A percentile compares a stretch with the other conserved stretches of the same genome.
phyloP scores from a whole-genome alignment of 2,113 vertebrate species.

The Trochalopteron elliotii region DNA sequence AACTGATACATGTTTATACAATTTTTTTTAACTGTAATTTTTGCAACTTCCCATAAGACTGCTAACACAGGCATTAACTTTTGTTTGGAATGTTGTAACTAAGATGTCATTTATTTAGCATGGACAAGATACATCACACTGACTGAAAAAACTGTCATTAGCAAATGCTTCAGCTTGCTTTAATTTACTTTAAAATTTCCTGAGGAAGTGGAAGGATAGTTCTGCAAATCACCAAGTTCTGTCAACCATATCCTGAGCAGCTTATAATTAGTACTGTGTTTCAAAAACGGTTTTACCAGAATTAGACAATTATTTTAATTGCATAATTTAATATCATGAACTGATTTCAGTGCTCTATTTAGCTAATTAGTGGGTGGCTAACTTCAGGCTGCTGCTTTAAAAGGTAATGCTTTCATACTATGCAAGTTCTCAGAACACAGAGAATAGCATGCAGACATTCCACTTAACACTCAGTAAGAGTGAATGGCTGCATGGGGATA shows the following conservation, averaged over 20 bases:
- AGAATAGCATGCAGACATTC: neutral
- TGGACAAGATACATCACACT: neutral
- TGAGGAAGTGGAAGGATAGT: neutral
- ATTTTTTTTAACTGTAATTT: neutral
- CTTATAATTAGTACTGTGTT: neutral
- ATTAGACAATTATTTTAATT: neutral
- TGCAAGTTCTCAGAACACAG: neutral
- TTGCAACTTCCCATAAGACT: neutral
- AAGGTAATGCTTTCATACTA: neutral
- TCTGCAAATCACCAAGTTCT: neutral
- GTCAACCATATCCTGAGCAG: neutral
- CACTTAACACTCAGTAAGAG: neutral
- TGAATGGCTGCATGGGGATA: neutral
- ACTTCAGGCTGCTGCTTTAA: neutral
- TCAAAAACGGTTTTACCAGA: neutral
- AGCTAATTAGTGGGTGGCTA: neutral
- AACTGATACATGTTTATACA: fast-evolving
- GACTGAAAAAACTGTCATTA: neutral
- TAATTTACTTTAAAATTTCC: neutral
- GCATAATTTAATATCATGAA: neutral
- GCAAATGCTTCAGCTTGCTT: neutral
- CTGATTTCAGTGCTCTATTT: neutral
- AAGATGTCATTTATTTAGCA: neutral
- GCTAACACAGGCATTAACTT: neutral
- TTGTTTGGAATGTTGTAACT: neutral